A percentile compares a stretch with the other conserved stretches of the same genome.
Evolutionary conservation across 2,113 vertebrate genomes (phyloP).

Genomic region (Fregetta grallaria): DNA sequence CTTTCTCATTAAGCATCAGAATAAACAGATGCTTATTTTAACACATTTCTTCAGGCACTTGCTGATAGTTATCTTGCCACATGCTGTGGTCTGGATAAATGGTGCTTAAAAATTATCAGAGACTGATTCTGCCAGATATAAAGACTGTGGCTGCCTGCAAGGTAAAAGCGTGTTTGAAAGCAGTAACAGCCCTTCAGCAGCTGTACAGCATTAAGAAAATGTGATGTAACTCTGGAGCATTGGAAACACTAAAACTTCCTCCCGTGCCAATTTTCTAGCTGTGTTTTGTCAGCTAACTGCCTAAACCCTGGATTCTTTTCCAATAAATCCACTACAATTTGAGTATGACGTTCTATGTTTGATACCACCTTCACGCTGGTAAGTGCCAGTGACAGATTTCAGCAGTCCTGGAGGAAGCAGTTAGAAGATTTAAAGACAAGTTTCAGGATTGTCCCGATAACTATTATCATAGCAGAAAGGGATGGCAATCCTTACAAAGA

Average conservation of each 20-base stretch:
- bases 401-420: background rate
- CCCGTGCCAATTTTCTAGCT: background rate
- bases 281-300: background rate
- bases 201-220: background rate
- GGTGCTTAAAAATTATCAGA: background rate
- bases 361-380: no score
- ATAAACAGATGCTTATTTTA: conserved; percentile 3
- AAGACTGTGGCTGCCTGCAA: background rate
- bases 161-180: background rate
- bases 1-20: background rate
- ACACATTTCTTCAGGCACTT: background rate
- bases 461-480: background rate
- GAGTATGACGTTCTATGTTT: background rate
- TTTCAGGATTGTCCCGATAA: background rate
- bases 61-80: background rate
- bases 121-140: background rate
- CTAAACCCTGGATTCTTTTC: background rate
- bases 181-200: background rate
- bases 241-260: background rate
- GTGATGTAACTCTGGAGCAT: background rate
- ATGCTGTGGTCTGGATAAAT: background rate
- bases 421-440: no score
- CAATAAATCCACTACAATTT: background rate
- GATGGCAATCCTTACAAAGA: background rate
- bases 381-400: background rate